Conservation (phyloP, 2,113 vertebrate species). For the Gymnocephalus cernua region DNA sequence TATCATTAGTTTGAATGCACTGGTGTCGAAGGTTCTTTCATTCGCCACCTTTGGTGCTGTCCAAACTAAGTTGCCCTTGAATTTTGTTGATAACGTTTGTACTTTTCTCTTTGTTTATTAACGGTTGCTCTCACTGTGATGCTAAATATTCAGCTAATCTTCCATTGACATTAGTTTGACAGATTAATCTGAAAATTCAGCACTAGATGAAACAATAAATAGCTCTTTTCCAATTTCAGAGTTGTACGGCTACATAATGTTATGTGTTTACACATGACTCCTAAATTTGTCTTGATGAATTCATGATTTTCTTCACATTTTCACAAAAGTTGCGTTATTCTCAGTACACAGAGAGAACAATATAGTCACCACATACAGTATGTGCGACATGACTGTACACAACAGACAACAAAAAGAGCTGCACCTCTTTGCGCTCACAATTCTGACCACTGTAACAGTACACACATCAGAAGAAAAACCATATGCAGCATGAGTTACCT, state of each 20-base stretch:
- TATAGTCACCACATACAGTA: background rate
- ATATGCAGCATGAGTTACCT: constrained; percentile 22
- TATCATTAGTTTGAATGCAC: background rate
- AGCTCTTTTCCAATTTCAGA: too few species aligned
- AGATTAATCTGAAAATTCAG: too few species aligned
- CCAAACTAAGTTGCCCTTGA: background rate
- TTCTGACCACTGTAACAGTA: constrained; percentile 7
- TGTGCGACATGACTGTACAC: background rate
- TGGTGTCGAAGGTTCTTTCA: background rate
- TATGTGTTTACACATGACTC: background rate
- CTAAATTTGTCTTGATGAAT: background rate
- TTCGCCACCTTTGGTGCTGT: background rate
- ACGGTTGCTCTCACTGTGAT: background rate
- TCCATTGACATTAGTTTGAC: background rate
- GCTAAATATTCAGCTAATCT: background rate
- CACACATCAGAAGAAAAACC: constrained; percentile 16
- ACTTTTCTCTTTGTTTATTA: background rate
- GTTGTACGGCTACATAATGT: too few species aligned
- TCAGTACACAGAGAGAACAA: background rate
- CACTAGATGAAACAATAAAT: too few species aligned
- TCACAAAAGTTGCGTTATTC: background rate
- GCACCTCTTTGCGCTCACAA: background rate
- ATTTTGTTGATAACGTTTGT: background rate
- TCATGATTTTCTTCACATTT: background rate
- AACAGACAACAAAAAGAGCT: constrained; percentile 2